Percentiles rank a stretch among this genome's conserved stretches.
phyloP scores from a whole-genome alignment of 2,888 invertebrate species.

The Trileptium ribeirensis region DNA sequence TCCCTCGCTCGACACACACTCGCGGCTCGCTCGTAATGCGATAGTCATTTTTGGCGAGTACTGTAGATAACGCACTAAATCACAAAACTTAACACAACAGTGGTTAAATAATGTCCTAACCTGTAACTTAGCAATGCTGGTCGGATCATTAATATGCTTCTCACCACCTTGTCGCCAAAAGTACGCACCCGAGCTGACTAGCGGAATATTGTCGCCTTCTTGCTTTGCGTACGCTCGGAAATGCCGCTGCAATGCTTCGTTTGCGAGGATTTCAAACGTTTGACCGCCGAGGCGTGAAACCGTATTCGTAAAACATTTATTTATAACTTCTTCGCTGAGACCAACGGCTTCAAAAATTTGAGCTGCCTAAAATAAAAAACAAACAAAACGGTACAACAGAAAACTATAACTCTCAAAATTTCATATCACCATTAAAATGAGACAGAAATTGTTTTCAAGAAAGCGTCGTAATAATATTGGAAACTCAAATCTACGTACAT shows the following conservation, averaged over 20 bases:
- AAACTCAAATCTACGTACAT: too few species aligned
- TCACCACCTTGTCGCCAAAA: slow-evolving; percentile 87
- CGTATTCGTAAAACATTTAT: slow-evolving; percentile 80
- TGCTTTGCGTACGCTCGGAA: slow-evolving; percentile 30
- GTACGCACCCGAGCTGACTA: slow-evolving; percentile 81
- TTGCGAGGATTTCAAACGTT: slow-evolving; percentile 74
- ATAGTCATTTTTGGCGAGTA: too few species aligned
- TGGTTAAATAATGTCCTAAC: too few species aligned
- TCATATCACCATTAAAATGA: too few species aligned
- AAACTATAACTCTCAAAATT: too few species aligned
- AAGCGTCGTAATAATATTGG: too few species aligned
- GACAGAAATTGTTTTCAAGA: too few species aligned
- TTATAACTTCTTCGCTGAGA: slow-evolving; percentile 78
- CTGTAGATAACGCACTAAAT: too few species aligned
- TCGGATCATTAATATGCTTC: slow-evolving; percentile 93
- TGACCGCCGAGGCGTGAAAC: slow-evolving; percentile 76
- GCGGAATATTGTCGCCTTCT: slow-evolving; percentile 64
- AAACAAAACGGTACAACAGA: not conserved
- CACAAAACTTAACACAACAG: too few species aligned
- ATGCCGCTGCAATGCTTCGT: slow-evolving; percentile 58
- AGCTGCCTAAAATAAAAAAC: slow-evolving; percentile 66
- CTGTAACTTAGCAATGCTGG: slow-evolving; percentile 69
- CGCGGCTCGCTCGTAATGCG: too few species aligned
- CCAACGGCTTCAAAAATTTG: slow-evolving; percentile 99
- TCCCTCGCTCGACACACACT: too few species aligned